Base-by-base conservation (phyloP, 1,140 invertebrate genomes). In the Diorhabda sublineata region DNA sequence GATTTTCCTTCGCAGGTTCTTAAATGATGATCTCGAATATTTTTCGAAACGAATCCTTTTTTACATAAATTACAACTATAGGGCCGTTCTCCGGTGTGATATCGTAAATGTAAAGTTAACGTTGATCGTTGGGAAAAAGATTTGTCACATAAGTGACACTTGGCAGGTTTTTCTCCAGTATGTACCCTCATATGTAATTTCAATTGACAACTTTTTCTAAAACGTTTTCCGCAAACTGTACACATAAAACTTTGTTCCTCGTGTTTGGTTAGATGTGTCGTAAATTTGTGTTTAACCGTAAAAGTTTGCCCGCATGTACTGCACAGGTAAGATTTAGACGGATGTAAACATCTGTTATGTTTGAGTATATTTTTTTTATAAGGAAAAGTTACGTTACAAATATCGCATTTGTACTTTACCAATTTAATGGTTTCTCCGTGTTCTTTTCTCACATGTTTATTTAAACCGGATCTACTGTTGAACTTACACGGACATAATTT, bases 31-130 rank as follows among this genome's bases (percentile, higher is more conserved):
- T 52, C 47, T 52, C n/a, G 6, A 58, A 87, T 81, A 4, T 84
- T 86, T 73, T 84, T 83, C 6, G 87, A 86, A 47, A 87, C 84
- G 73, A 87, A 89, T 0, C 86, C 86, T 74, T 90, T 87, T 4
- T 83, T 80, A 78, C 91, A 93, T 58, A 85, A 83, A 58, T 82
- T 81, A 78, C 91, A 92, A 74, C 85, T 84, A 78, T 91, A 92
- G 0, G 91, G 91, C 70, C 90, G 84, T 75, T 85, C 84, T 70
- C 84, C 84, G 42, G 83, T 85, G 67, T 86, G 85, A 0, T 85
- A 82, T 45, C 84, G 68, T 73, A 85, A 83, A 75, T 86, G 85
- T 81, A 85, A 84, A 2, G 83, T 76, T 11, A 86, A 70, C 80
- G 85, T 84, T 0, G 84, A 84, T 66, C 83, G 82, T 62, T 83